These are phyloP conservation scores for Argya squamiceps DNA, from an alignment of 2,797 vertebrate species.

Conservation along the genomic window DNA sequence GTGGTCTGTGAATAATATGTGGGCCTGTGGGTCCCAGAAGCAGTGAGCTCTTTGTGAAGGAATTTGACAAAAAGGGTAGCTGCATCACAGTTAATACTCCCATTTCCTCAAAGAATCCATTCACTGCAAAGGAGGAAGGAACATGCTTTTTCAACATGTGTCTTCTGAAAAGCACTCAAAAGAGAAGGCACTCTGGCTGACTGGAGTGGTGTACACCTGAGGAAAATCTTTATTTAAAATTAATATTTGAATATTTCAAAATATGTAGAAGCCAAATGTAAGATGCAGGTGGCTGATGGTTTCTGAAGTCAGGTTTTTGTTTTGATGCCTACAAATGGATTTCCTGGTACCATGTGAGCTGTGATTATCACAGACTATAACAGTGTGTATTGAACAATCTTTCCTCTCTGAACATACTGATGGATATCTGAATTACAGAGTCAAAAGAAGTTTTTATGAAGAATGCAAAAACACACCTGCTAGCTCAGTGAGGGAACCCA, in stretches of 20 bases:
- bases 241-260: not conserved
- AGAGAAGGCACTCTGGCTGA: not conserved
- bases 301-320: not conserved
- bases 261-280: not conserved
- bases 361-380: not conserved
- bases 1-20: slow-evolving; percentile 64
- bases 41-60: slow-evolving; percentile 53
- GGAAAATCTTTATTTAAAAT: not conserved
- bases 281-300: not conserved
- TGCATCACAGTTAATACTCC: slow-evolving; percentile 35
- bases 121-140: not conserved
- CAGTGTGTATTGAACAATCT: not conserved
- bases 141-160: not conserved
- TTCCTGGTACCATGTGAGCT: not conserved
- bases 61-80: slow-evolving; percentile 50
- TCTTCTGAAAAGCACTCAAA: not conserved
- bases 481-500: not conserved
- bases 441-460: not conserved
- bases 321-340: not conserved
- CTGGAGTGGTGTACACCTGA: not conserved
- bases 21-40: slow-evolving; percentile 41
- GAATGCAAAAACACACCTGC: not conserved
- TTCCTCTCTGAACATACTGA: not conserved
- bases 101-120: slow-evolving; percentile 40
- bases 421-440: not conserved